Base-by-base conservation (phyloP, 2,888 invertebrate genomes). In the Cabera pusaria region DNA sequence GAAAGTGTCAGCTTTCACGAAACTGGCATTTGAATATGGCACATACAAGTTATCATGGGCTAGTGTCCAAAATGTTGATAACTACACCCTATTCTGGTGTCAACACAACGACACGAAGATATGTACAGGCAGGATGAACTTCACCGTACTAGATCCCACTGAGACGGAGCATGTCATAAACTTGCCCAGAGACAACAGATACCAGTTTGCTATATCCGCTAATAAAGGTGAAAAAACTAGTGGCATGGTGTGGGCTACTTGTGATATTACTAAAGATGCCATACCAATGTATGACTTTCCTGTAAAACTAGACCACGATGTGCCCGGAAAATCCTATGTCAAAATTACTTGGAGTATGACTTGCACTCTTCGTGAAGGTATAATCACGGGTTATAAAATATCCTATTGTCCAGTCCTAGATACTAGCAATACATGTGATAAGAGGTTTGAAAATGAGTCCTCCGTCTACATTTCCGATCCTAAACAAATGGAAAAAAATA, bases 61-160 rank as follows among this genome's bases (percentile, higher is more conserved):
- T 50, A 88, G 91, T 10, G 92, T 94, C 0, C 60, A 79, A 29
- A 74, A 78, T 29, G 67, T 78, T 41, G 90, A 86, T 11, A 93
- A 93, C 69, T 97, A 95, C 54, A 96, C 96, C 0, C 90, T 97
- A 8, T 96, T 95, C 73, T 96, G 96, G 95, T 95, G 95, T 66
- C 79, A 80, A 41, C 76, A 86, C 24, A 85, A 86, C 48, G 58
- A 65, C 5, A 83, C 82, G 12, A 69, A 79, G 46, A 72, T 82
- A 44, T 95, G 95, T 72, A 77, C 87, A 22, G 90, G 89, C 66
- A 80, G 52, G 72, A 90, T 70, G 78, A 86, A 59, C 80, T 88
- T 71, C 65, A 83, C 77, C 40, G 70, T 74, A 9, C 59, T 88
- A 45, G 69, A 72, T 40, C 54, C 79, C 4, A 56, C 61, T 3